Evolutionary conservation across 2,797 vertebrate species (phyloP).

Genomic region (Acrossocheilus wenchowensis): DNA sequence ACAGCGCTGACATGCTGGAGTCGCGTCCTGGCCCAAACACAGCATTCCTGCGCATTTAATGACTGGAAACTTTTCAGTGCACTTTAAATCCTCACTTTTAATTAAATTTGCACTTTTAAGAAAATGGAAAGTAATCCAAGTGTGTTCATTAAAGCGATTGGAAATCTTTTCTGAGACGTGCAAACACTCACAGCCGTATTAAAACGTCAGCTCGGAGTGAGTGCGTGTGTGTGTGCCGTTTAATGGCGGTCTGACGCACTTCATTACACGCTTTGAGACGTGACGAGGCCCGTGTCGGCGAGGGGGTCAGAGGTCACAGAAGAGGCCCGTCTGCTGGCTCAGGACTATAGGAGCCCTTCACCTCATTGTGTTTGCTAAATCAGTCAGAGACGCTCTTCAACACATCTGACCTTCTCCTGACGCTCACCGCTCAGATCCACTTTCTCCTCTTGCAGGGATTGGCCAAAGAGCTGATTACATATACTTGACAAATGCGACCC

Average conservation of each 20-base stretch:
- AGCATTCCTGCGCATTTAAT: constrained; percentile 10
- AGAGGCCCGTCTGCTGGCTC: constrained; percentile 15
- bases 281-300: constrained; percentile 58
- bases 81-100: constrained; percentile 14
- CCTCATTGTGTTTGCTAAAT: constrained; percentile 36
- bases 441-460: not conserved
- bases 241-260: constrained; percentile 73
- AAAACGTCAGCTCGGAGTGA: not conserved
- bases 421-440: not conserved
- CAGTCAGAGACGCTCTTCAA: constrained; percentile 30
- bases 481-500: not conserved
- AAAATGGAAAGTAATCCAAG: constrained; percentile 20
- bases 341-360: constrained; percentile 20
- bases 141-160: constrained; percentile 20
- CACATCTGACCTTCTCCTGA: constrained; percentile 2
- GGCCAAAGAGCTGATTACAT: not conserved
- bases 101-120: constrained; percentile 18
- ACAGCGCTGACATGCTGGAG: not conserved
- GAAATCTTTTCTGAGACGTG: not conserved
- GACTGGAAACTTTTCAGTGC: constrained; percentile 25
- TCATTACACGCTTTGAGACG: constrained; percentile 75
- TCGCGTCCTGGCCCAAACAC: not conserved
- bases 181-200: constrained; percentile 10
- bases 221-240: constrained; percentile 28
- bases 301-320: constrained; percentile 58